A percentile compares a stretch with the other conserved stretches of the same genome.
These are phyloP conservation scores for Macroramphosus scolopax DNA, from an alignment of 2,797 vertebrate genomes.

Conservation along the genomic window DNA sequence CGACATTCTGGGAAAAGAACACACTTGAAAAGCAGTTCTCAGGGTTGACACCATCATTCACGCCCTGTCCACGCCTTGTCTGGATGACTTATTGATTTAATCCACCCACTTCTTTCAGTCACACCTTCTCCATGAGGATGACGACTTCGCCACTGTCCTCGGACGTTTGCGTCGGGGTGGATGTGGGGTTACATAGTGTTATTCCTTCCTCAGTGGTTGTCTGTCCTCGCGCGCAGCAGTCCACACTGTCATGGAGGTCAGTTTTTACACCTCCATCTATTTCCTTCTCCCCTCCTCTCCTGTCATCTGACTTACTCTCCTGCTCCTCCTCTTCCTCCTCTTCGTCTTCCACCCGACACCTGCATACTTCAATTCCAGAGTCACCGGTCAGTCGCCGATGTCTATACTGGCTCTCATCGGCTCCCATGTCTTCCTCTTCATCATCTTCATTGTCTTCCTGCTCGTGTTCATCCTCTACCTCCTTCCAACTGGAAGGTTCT, in stretches of 20 bases:
- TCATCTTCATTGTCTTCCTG: constrained; percentile 60
- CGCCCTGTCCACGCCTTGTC: too few relatives aligned
- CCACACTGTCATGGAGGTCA: constrained; percentile 64
- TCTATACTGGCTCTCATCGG: constrained; percentile 73
- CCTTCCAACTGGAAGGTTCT: constrained; percentile 59
- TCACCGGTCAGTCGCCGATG: constrained; percentile 86
- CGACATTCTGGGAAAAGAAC: too few relatives aligned
- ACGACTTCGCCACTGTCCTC: constrained; percentile 61
- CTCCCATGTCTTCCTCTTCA: constrained; percentile 62
- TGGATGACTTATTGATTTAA: too few relatives aligned
- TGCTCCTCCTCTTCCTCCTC: constrained; percentile 60
- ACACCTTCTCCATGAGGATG: constrained; percentile 75
- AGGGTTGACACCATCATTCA: too few relatives aligned
- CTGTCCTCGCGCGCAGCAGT: constrained; percentile 51
- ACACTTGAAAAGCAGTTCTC: too few relatives aligned
- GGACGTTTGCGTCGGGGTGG: constrained; percentile 27
- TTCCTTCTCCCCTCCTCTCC: constrained; percentile 35
- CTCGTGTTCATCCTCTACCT: constrained; percentile 65
- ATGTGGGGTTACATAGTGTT: constrained; percentile 53
- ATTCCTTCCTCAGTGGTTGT: constrained; percentile 54
- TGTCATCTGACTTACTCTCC: constrained; percentile 37
- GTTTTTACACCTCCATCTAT: constrained; percentile 31
- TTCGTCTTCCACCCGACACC: constrained; percentile 78
- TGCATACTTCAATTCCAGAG: constrained; percentile 89
- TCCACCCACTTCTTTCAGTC: too few relatives aligned